A percentile compares a stretch with the other conserved stretches of the same genome.
Conservation (phyloP, 2,888 invertebrate genomes). For the Drosophila bunnanda region DNA sequence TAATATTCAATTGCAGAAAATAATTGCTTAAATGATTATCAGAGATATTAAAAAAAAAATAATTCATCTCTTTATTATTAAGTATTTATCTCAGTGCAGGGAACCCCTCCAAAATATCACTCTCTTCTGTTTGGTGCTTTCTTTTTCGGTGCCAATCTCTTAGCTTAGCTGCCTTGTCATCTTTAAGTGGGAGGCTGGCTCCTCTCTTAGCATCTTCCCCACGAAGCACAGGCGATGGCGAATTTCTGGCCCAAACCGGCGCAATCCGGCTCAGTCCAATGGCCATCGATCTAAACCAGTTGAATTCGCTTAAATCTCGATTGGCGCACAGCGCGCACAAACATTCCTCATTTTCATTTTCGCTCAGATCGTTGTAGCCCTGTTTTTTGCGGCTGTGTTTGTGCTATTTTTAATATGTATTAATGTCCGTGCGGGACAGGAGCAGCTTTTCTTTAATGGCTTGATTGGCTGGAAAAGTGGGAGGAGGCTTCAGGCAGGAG, state of each 20-base stretch:
- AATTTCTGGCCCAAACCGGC: slow-evolving; percentile 80
- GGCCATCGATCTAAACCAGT: slow-evolving; percentile 82
- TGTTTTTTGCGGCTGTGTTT: slow-evolving; percentile 14
- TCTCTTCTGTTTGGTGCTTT: slow-evolving; percentile 13
- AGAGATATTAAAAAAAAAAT: not conserved
- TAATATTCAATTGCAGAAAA: not conserved
- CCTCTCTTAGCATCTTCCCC: slow-evolving; percentile 21
- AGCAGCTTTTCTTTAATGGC: slow-evolving; percentile 47
- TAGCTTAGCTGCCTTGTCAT: slow-evolving; percentile 15
- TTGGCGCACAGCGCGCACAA: slow-evolving; percentile 33
- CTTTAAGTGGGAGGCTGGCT: not conserved
- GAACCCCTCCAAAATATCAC: not conserved
- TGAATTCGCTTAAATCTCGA: slow-evolving; percentile 78
- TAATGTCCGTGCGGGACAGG: slow-evolving; percentile 44
- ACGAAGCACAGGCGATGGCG: slow-evolving; percentile 17
- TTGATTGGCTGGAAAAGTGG: slow-evolving; percentile 39
- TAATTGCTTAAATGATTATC: not conserved
- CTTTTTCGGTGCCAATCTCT: slow-evolving; percentile 8
- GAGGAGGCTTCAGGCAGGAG: slow-evolving; percentile 7
- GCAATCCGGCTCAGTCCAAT: slow-evolving; percentile 78
- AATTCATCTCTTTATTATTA: no score
- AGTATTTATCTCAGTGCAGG: slow-evolving; percentile 6
- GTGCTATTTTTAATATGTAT: slow-evolving; percentile 6
- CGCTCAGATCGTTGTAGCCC: slow-evolving; percentile 22
- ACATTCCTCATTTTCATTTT: slow-evolving; percentile 46